Evolutionary conservation across 2,113 vertebrate genomes (phyloP).

Genomic region (Scytalopus superciliaris): DNA sequence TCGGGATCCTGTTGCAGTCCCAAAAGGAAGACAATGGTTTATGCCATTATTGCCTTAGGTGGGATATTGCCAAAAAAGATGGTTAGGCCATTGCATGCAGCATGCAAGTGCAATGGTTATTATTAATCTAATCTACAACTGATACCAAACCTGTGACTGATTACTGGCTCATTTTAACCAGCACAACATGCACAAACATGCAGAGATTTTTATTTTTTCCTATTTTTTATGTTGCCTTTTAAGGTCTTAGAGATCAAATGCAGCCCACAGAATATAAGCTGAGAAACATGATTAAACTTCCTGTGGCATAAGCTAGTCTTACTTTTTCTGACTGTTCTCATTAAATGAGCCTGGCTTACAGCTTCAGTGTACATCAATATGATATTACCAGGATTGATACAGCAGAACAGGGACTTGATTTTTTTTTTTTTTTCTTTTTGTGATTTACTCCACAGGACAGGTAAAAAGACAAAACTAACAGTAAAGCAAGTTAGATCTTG

Average conservation of each 20-base stretch:
- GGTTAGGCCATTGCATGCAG: background rate
- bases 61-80: background rate
- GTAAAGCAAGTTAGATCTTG: background rate
- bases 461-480: background rate
- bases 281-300: slow-evolving; percentile 47
- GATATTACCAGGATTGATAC: background rate
- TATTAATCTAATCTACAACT: background rate
- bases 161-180: background rate
- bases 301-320: slow-evolving; percentile 26
- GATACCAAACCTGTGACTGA: background rate
- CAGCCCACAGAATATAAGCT: background rate
- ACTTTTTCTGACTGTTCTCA: background rate
- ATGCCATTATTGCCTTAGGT: background rate
- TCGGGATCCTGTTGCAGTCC: background rate
- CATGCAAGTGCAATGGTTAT: background rate
- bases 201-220: background rate
- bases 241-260: slow-evolving; percentile 19
- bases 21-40: background rate
- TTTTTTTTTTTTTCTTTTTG: background rate
- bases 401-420: background rate
- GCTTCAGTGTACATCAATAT: background rate
- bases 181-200: background rate
- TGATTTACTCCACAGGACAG: background rate
- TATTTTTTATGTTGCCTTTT: slow-evolving; percentile 23
- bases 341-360: background rate